phyloP scores from a whole-genome alignment of 1,140 invertebrate species.

The Diorhabda carinulata region DNA sequence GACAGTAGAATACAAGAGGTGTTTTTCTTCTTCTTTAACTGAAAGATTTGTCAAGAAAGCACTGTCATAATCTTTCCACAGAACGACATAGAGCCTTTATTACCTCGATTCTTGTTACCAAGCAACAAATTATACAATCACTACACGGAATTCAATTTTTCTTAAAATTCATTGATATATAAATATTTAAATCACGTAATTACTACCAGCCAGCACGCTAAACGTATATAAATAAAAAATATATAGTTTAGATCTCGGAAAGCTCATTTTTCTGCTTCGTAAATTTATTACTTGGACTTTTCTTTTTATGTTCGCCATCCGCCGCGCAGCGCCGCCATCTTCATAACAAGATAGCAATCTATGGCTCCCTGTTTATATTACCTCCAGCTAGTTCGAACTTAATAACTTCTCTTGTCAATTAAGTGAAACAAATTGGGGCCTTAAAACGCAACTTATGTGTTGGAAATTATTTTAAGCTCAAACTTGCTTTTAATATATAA shows the following conservation, averaged over 20 bases:
- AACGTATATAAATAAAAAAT: background rate
- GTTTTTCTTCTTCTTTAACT: too few species aligned
- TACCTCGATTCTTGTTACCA: too few species aligned
- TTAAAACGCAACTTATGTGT: background rate
- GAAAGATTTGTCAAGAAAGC: too few species aligned
- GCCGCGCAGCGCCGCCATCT: background rate
- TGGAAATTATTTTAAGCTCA: background rate
- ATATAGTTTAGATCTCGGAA: background rate
- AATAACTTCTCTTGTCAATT: background rate
- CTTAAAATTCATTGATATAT: too few species aligned
- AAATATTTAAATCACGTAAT: too few species aligned
- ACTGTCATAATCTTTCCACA: too few species aligned
- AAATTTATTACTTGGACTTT: background rate
- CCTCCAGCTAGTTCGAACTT: slow-evolving; percentile 1
- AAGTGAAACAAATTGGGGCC: background rate
- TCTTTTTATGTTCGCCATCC: background rate
- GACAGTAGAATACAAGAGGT: too few species aligned
- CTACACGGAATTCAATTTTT: too few species aligned
- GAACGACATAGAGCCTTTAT: too few species aligned
- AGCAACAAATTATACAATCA: too few species aligned
- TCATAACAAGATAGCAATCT: slow-evolving; percentile 2
- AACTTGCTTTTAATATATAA: too few species aligned
- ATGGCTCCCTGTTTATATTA: background rate
- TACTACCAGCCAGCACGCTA: too few species aligned
- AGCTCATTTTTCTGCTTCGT: background rate